A percentile compares a stretch with the other conserved stretches of the same genome.
These are phyloP conservation scores for Philaethria dido DNA, from an alignment of 2,888 invertebrate genomes.

Conservation along the genomic window DNA sequence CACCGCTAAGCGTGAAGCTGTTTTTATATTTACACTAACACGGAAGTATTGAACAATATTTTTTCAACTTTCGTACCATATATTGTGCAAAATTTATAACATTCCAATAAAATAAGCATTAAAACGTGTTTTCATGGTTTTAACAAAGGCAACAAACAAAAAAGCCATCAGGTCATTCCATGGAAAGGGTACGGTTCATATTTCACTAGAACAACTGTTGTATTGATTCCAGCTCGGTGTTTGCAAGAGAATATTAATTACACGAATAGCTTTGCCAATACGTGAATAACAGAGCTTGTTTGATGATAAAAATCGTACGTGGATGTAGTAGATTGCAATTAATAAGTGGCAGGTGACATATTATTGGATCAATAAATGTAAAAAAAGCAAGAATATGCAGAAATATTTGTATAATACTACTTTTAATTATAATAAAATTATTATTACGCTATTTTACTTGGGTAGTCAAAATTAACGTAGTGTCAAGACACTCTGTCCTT, in stretches of 20 bases:
- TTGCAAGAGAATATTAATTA: constrained; percentile 36
- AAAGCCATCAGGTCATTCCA: constrained; percentile 17
- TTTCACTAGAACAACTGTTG: constrained; percentile 38
- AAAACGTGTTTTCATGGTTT: constrained; percentile 1
- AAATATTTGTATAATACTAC: too few relatives aligned
- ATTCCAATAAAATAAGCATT: constrained; percentile 16
- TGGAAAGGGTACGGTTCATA: constrained; percentile 32
- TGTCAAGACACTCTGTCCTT: too few relatives aligned
- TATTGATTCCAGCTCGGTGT: constrained; percentile 35
- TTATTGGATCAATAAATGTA: not conserved
- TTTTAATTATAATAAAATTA: too few relatives aligned
- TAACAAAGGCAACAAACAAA: constrained; percentile 17
- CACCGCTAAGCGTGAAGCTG: too few relatives aligned
- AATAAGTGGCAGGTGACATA: not conserved
- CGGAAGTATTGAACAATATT: not conserved
- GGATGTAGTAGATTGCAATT: not conserved
- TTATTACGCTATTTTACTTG: too few relatives aligned
- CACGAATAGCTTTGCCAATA: constrained; percentile 25
- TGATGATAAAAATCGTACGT: constrained; percentile 14
- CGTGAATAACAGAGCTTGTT: constrained; percentile 13
- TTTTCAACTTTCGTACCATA: not conserved
- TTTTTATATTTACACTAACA: too few relatives aligned
- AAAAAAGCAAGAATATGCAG: not conserved
- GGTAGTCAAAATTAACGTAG: too few relatives aligned
- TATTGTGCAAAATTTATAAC: not conserved